Percentiles rank a stretch among this genome's conserved stretches.
phyloP scores from a whole-genome alignment of 2,797 vertebrate species.

The Streptopelia turtur region DNA sequence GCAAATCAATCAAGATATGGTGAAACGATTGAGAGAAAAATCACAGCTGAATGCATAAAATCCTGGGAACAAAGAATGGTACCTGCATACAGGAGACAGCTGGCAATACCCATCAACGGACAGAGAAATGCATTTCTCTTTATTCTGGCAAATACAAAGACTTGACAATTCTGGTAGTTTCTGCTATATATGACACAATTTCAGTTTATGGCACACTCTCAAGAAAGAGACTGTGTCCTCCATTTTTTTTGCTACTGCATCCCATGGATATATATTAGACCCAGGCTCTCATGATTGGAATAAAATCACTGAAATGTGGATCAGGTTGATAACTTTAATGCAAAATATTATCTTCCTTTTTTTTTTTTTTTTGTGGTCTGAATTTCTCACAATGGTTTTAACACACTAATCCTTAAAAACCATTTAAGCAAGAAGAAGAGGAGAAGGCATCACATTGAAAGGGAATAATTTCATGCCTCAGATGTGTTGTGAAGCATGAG shows the following conservation, averaged over 20 bases:
- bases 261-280: not conserved
- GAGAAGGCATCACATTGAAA: not conserved
- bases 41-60: slow-evolving; percentile 51
- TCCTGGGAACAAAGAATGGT: slow-evolving; percentile 48
- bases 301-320: slow-evolving; percentile 39
- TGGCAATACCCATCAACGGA: not conserved
- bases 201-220: not conserved
- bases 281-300: not conserved
- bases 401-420: slow-evolving; percentile 56
- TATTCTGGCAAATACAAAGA: not conserved
- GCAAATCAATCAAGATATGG: slow-evolving; percentile 46
- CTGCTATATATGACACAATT: not conserved
- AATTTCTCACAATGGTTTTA: slow-evolving; percentile 43
- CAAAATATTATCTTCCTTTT: not conserved
- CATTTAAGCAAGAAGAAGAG: slow-evolving; percentile 35
- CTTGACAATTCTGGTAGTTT: not conserved
- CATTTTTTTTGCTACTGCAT: not conserved
- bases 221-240: not conserved
- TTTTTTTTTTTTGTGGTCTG: fast-evolving
- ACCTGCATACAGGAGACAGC: slow-evolving; percentile 36
- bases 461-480: slow-evolving; percentile 56
- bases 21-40: slow-evolving; percentile 41
- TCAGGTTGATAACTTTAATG: slow-evolving; percentile 7
- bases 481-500: slow-evolving; percentile 42
- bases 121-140: not conserved